Evolutionary conservation across 2,113 vertebrate genomes (phyloP).

Genomic region (Phasianus colchicus): DNA sequence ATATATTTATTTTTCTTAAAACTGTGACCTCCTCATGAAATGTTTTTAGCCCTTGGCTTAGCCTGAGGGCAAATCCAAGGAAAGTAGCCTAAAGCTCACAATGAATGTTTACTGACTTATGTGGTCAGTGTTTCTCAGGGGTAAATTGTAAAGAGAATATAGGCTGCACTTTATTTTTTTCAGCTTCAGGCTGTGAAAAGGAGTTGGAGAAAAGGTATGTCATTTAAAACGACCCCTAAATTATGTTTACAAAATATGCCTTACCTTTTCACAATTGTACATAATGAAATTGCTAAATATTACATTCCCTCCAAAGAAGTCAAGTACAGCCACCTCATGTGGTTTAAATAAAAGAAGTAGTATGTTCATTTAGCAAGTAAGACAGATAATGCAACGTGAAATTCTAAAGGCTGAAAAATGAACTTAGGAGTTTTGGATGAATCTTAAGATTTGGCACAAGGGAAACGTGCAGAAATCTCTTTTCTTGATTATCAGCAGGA

Average conservation of each 20-base stretch:
- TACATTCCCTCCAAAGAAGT: conserved; percentile 65
- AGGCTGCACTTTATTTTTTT: conserved; percentile 68
- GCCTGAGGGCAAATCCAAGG: conserved; percentile 81
- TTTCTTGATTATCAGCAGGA: conserved; percentile 56
- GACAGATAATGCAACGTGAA: conserved; percentile 73
- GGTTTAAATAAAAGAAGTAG: conserved; percentile 79
- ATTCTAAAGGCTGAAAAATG: conserved; percentile 67
- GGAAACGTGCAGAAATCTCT: conserved; percentile 14
- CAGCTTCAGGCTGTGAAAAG: conserved; percentile 72
- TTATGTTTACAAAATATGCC: conserved; percentile 60
- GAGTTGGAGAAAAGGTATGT: conserved; percentile 43
- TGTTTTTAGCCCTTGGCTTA: conserved; percentile 78
- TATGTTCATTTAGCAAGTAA: conserved; percentile 68
- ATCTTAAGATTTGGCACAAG: conserved; percentile 36
- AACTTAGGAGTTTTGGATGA: conserved; percentile 66
- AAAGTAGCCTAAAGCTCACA: conserved; percentile 78
- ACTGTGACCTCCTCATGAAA: conserved; percentile 69
- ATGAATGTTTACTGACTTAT: conserved; percentile 78
- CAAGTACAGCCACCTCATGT: conserved; percentile 50
- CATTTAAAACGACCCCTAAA: conserved; percentile 57
- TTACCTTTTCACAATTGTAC: conserved; percentile 50
- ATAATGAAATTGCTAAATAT: conserved; percentile 69
- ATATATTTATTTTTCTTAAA: conserved; percentile 66
- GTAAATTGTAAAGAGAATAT: conserved; percentile 75
- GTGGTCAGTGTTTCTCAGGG: conserved; percentile 77